Percentiles rank a stretch among this genome's conserved stretches.
Conservation (phyloP, 2,113 vertebrate genomes). For the Deroptyus accipitrinus region DNA sequence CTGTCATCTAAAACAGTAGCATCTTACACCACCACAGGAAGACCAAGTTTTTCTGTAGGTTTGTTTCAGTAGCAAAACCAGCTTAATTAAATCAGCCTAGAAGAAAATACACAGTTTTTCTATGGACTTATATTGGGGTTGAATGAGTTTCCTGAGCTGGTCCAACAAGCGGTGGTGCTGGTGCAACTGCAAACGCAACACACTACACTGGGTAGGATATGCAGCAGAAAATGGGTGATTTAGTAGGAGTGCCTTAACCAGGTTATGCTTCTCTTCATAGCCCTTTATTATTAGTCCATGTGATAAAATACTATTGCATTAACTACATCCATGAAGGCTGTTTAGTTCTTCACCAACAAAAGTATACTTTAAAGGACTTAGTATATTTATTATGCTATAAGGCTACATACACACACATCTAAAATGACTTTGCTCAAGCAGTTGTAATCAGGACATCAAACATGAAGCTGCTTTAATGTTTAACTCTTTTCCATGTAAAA, state of each 20-base stretch:
- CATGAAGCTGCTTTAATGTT: background rate
- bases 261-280: background rate
- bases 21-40: background rate
- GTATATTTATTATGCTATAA: background rate
- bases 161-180: rapidly evolving
- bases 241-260: rapidly evolving
- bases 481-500: background rate
- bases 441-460: background rate
- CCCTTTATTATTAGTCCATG: background rate
- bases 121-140: background rate
- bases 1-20: background rate
- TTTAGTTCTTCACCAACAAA: background rate
- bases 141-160: background rate
- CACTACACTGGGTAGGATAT: rapidly evolving
- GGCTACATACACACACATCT: background rate
- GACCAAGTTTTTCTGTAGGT: background rate
- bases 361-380: background rate
- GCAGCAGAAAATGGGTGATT: rapidly evolving
- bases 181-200: rapidly evolving
- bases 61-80: background rate
- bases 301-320: background rate
- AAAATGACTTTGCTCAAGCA: background rate
- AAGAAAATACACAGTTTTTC: background rate
- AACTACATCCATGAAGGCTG: background rate
- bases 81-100: background rate